A percentile compares a stretch with the other conserved stretches of the same genome.
These are phyloP conservation scores for Scalopus aquaticus DNA, from an alignment of 2,113 vertebrate genomes.

Conservation along the genomic window DNA sequence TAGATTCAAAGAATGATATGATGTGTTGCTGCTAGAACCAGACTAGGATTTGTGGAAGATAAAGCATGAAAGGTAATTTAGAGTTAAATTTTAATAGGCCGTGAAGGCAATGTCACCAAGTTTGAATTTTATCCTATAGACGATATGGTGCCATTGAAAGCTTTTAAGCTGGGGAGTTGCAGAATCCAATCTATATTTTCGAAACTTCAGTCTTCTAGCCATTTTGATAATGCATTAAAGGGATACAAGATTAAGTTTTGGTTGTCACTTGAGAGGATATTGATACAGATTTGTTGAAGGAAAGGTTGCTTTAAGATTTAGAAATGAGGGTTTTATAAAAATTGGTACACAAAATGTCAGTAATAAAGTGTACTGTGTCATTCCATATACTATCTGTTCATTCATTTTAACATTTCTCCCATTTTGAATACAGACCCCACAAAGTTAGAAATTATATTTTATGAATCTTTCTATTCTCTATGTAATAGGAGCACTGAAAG, in stretches of 20 bases:
- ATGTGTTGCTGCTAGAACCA: neutral
- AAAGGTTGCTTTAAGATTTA: constrained; percentile 27
- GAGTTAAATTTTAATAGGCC: neutral
- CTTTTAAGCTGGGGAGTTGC: constrained; percentile 47
- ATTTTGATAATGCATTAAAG: constrained; percentile 53
- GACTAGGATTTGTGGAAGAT: neutral
- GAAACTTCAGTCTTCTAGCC: constrained; percentile 27
- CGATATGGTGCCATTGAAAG: constrained; percentile 28
- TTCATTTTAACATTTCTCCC: neutral
- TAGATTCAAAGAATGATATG: neutral
- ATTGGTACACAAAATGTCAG: neutral
- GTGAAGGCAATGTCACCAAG: neutral
- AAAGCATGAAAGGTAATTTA: constrained; percentile 27
- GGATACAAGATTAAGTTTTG: constrained; percentile 22
- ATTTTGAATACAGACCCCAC: neutral
- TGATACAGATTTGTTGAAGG: constrained; percentile 33
- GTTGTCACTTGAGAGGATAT: constrained; percentile 53
- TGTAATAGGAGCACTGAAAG: neutral
- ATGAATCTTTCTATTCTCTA: neutral
- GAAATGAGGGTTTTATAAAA: constrained; percentile 45
- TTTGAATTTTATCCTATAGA: constrained; percentile 55
- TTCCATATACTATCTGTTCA: neutral
- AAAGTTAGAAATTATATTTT: neutral
- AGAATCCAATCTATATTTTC: constrained; percentile 62
- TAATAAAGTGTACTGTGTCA: neutral